Conservation (phyloP, 2,113 vertebrate species). For the crab-eating macaque (Macaca fascicularis) region DNA sequence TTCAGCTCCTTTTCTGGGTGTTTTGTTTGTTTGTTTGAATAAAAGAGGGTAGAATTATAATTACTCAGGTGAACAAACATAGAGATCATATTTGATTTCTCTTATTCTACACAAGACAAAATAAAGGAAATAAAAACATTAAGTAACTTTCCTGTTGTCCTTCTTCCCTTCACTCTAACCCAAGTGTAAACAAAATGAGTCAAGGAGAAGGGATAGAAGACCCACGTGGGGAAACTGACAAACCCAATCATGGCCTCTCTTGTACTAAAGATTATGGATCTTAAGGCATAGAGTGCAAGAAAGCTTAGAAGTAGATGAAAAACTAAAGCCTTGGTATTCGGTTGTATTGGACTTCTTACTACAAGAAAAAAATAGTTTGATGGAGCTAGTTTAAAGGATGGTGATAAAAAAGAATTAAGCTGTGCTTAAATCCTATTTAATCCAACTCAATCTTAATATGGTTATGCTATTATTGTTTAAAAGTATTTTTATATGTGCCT, state of each 20-base stretch:
- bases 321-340: background rate
- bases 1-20: background rate
- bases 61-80: background rate
- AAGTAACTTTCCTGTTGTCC: background rate
- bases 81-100: background rate
- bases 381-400: background rate
- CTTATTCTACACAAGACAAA: background rate
- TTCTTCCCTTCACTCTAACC: background rate
- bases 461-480: background rate
- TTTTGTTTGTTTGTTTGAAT: background rate
- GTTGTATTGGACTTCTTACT: background rate
- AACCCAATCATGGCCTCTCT: background rate
- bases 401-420: background rate
- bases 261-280: background rate
- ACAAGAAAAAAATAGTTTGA: background rate
- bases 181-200: background rate
- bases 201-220: background rate
- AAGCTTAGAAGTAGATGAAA: background rate
- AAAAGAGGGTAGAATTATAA: background rate
- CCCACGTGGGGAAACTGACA: background rate
- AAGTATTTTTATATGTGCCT: background rate
- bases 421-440: background rate
- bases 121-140: background rate
- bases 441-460: background rate
- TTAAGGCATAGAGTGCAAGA: background rate